Percentiles rank a stretch among this genome's conserved stretches.
These are phyloP conservation scores for Connochaetes taurinus DNA, from an alignment of 2,113 vertebrate genomes.

Conservation along the genomic window DNA sequence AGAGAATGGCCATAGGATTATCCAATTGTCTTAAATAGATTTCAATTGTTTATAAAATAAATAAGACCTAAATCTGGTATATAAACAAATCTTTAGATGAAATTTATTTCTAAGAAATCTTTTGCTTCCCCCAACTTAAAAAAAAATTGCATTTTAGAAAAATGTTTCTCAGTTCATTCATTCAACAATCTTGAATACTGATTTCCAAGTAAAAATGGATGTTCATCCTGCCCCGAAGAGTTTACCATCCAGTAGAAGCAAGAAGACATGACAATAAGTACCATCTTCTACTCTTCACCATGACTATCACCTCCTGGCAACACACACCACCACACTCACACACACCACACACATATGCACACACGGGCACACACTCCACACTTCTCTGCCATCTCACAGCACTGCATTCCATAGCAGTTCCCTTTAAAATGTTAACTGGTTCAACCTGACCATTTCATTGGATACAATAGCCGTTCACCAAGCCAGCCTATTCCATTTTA, in stretches of 20 bases:
- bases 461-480: not conserved
- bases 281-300: not conserved
- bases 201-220: not conserved
- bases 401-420: not conserved
- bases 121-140: not conserved
- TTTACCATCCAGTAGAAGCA: not conserved
- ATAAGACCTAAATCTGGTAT: not conserved
- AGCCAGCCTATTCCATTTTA: not conserved
- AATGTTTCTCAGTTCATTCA: not conserved
- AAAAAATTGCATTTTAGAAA: not conserved
- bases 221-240: not conserved
- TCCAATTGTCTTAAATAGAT: not conserved
- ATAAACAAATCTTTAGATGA: not conserved
- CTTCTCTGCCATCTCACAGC: not conserved
- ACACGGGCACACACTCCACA: not conserved
- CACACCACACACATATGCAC: too few relatives aligned
- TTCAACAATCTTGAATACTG: not conserved
- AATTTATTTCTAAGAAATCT: slow-evolving; percentile 5
- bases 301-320: not conserved
- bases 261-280: not conserved
- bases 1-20: not conserved
- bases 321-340: not conserved
- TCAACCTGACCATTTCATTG: not conserved
- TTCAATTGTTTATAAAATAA: not conserved
- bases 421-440: not conserved